These are phyloP conservation scores for Ptychodera flava DNA, from an alignment of 35 echinoderm and acorn worm species.

Conservation along the genomic window DNA sequence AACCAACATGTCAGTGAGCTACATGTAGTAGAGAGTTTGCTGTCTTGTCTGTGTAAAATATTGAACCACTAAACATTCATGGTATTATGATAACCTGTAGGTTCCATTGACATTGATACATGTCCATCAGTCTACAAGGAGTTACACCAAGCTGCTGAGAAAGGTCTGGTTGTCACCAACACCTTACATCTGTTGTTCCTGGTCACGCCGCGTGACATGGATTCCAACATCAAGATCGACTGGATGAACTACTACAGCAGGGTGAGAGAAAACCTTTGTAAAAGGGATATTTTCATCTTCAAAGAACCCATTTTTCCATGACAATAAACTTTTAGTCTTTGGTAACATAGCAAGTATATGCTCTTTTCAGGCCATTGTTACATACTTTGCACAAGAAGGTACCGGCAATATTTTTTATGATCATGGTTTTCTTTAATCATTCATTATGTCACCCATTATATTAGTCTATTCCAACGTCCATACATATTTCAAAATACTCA, in stretches of 20 bases:
- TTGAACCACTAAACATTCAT: no score
- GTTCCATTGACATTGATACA: constrained; percentile 80
- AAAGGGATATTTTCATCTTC: constrained; percentile 50
- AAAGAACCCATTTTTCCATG: no score
- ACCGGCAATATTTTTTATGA: neutral
- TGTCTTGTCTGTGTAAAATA: no score
- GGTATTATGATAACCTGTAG: no score
- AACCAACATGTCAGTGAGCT: no score
- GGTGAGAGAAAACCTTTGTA: constrained; percentile 37
- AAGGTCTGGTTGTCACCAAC: constrained; percentile 75
- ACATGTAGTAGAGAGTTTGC: no score
- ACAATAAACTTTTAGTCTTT: no score
- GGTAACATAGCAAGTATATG: no score
- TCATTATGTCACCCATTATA: no score
- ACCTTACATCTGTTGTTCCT: constrained; percentile 75
- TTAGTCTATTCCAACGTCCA: no score
- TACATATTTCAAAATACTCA: no score
- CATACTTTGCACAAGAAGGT: neutral
- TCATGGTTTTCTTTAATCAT: no score
- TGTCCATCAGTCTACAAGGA: constrained; percentile 61
- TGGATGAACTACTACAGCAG: constrained; percentile 37
- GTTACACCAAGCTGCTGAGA: constrained; percentile 55
- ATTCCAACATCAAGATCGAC: constrained; percentile 31
- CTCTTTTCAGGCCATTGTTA: neutral
- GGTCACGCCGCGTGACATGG: constrained; percentile 76